Base-by-base conservation (phyloP, 2,113 vertebrate species). In the Plectropomus leopardus region DNA sequence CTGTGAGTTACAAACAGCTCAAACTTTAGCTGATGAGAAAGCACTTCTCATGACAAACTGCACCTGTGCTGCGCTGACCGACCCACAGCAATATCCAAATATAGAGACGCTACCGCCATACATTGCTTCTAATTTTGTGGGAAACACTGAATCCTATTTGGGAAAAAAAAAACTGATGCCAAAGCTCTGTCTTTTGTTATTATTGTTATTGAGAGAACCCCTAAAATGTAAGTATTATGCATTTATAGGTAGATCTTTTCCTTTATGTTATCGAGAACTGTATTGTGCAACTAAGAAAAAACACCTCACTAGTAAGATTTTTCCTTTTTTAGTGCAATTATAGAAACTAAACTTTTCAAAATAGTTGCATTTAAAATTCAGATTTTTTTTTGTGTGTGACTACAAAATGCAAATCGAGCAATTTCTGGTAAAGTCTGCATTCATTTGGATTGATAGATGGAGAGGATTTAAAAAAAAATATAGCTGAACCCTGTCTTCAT, bases 401-500 rank as follows among this genome's bases (percentile, higher is more conserved):
- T 74, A 16, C 44, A 55, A 70, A 13, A 32, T 78, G 67, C n/a
- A 66, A 86, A 85, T 61, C 4, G 61, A 57, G 13, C 11, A 51
- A 32, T 45, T 78, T 76, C 48, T 45, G 55, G 21, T 32, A 19
- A 32, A 45, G 60, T 61, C 14, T 69, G 58, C 48, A 75, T 76
- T 77, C 5, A 47, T 66, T 60, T 75, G 34, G 51, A 65, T 32
- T 40, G 66, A 81, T 42, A 28, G 60, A 72, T 21, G 34, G 51
- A n/a, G 17, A 50, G 45, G 21, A 53, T 51, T 36, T 11, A 16
- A 14, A 48, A 44, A 50, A 7, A 24, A 17, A 3, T 1, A 60
- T 1, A 17, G 34, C 19, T 63, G 48, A 61, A 36, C 2, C 45
- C 5, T 28, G 9, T 59, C 64, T 76, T 78, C 54, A 88, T 76